These are phyloP conservation scores for Sylvilagus bachmani DNA, from an alignment of 2,113 vertebrate genomes.

Conservation along the genomic window DNA sequence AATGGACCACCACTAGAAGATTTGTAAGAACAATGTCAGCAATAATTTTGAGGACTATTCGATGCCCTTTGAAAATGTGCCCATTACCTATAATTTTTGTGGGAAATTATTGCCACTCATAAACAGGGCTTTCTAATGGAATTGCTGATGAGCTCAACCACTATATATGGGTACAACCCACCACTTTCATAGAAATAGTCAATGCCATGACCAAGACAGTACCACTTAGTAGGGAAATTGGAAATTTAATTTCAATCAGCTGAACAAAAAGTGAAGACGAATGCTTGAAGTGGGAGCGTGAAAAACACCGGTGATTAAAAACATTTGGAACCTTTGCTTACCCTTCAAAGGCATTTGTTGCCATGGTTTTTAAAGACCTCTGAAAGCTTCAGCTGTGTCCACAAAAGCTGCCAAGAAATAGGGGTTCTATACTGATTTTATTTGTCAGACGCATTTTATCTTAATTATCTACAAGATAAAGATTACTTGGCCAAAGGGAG, in stretches of 20 bases:
- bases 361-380: slow-evolving; percentile 84
- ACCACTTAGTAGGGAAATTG: slow-evolving; percentile 74
- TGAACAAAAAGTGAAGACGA: slow-evolving; percentile 78
- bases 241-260: slow-evolving; percentile 81
- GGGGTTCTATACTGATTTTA: slow-evolving; percentile 78
- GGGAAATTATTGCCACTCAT: slow-evolving; percentile 70
- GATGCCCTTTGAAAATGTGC: slow-evolving; percentile 69
- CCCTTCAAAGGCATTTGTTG: slow-evolving; percentile 83
- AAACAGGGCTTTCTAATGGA: slow-evolving; percentile 73
- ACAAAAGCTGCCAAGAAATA: slow-evolving; percentile 80
- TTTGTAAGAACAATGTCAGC: not conserved
- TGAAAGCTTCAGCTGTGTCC: slow-evolving; percentile 79
- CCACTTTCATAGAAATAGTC: slow-evolving; percentile 68
- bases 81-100: slow-evolving; percentile 74
- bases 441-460: slow-evolving; percentile 78
- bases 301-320: slow-evolving; percentile 80
- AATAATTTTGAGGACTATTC: slow-evolving; percentile 55
- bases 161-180: slow-evolving; percentile 50
- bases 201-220: slow-evolving; percentile 52
- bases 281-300: slow-evolving; percentile 76
- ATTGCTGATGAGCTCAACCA: slow-evolving; percentile 67
- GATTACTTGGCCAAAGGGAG: slow-evolving; percentile 35
- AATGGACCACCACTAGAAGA: not conserved
- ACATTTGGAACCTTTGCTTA: slow-evolving; percentile 83
- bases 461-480: slow-evolving; percentile 76